A percentile compares a stretch with the other conserved stretches of the same genome.
phyloP scores from a whole-genome alignment of 2,888 invertebrate genomes.

The Scaptomyza caliginosa region DNA sequence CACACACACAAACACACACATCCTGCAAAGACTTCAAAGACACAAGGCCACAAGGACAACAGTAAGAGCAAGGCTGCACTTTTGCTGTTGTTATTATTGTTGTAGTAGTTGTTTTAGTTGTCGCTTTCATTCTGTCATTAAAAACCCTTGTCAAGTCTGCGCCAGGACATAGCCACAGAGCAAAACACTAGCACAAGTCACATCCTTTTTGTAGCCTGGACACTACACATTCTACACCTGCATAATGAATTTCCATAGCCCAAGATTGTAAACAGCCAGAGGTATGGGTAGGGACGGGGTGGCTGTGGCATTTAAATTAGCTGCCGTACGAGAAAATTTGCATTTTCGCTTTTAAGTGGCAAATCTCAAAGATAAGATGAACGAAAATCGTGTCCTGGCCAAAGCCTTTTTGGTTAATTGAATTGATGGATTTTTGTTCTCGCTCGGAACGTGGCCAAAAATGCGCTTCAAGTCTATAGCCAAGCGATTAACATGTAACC shows the following conservation, averaged over 20 bases:
- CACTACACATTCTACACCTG: conserved; percentile 40
- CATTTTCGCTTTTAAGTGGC: conserved; percentile 75
- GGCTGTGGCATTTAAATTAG: conserved; percentile 69
- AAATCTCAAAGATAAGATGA: conserved; percentile 58
- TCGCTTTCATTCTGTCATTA: conserved; percentile 80
- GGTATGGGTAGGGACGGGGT: neutral
- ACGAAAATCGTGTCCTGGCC: conserved; percentile 5
- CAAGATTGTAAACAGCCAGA: conserved; percentile 3
- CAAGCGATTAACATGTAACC: conserved; percentile 55
- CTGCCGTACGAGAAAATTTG: conserved; percentile 63
- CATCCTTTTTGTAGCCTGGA: conserved; percentile 45
- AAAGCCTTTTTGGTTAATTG: conserved; percentile 63
- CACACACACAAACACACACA: too few species aligned
- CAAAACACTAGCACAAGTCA: conserved; percentile 24
- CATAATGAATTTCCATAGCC: conserved; percentile 54
- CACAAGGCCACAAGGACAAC: conserved; percentile 34
- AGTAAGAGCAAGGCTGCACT: conserved; percentile 50
- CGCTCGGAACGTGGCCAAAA: conserved; percentile 43
- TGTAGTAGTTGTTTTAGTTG: conserved; percentile 52
- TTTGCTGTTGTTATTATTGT: conserved; percentile 32
- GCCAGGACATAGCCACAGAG: conserved; percentile 51
- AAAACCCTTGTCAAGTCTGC: conserved; percentile 83
- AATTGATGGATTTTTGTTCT: conserved; percentile 70
- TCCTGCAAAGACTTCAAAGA: conserved; percentile 69
- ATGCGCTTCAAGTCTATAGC: conserved; percentile 42